Conservation (phyloP, 2,113 vertebrate species). For the Apaloderma vittatum region DNA sequence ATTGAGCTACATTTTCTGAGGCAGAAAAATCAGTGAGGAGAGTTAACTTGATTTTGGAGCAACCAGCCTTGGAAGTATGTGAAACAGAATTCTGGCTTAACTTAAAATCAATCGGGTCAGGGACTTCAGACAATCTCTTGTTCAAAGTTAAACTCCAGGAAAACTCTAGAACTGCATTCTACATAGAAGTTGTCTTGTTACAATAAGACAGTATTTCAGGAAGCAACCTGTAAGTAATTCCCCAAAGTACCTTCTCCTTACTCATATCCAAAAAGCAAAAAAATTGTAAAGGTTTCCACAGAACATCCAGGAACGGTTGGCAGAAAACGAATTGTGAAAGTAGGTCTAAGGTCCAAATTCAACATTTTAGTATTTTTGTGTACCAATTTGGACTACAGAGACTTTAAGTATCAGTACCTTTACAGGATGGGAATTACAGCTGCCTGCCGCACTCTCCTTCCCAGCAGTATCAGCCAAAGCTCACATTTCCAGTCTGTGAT, state of each 20-base stretch:
- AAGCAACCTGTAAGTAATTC: neutral
- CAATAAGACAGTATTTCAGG: neutral
- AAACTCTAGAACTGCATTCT: neutral
- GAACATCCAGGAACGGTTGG: constrained; percentile 2
- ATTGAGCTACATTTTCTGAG: neutral
- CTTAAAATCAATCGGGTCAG: neutral
- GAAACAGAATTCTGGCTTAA: neutral
- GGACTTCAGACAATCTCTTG: neutral
- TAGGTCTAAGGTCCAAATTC: constrained; percentile 22
- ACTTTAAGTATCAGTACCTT: constrained; percentile 71
- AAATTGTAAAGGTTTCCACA: neutral
- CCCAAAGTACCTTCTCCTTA: neutral
- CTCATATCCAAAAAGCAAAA: neutral
- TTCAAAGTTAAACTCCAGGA: neutral
- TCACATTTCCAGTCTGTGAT: constrained; percentile 74
- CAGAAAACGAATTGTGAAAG: neutral
- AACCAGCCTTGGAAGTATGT: neutral
- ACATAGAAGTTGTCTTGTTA: neutral
- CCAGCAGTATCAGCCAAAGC: constrained; percentile 72
- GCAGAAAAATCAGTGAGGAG: neutral
- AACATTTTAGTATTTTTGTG: constrained; percentile 3
- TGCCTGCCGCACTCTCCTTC: constrained; percentile 70
- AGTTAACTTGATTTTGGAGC: neutral
- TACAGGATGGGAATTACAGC: constrained; percentile 67
- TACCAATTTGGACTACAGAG: constrained; percentile 66